These are phyloP conservation scores for Leptoclinus maculatus DNA, from an alignment of 2,797 vertebrate genomes.

Conservation along the genomic window DNA sequence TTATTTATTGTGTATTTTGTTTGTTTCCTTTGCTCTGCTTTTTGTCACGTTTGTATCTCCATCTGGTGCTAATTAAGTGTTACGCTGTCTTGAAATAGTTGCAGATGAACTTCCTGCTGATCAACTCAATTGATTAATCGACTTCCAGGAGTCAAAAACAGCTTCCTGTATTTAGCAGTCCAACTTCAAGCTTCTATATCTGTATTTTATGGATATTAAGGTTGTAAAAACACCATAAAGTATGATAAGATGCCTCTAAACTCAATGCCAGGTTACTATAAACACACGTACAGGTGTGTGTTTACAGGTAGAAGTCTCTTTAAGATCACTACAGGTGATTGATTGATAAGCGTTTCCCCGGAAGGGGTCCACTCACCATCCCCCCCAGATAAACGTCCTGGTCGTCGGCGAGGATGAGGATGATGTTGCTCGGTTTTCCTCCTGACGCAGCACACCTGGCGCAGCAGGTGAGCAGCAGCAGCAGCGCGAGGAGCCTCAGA, in stretches of 20 bases:
- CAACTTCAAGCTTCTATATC: background rate
- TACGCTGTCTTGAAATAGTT: background rate
- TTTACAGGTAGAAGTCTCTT: background rate
- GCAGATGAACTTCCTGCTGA: background rate
- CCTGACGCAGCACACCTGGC: slow-evolving; percentile 69
- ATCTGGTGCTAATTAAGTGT: background rate
- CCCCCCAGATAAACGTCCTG: slow-evolving; percentile 85
- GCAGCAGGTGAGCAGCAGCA: slow-evolving; percentile 72
- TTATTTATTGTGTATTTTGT: no score
- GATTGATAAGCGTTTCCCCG: background rate
- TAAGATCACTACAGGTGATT: background rate
- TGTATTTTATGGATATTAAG: no score
- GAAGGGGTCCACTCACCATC: slow-evolving; percentile 77
- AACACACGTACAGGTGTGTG: background rate
- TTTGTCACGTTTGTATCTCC: no score
- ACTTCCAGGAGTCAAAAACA: background rate
- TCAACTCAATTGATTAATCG: background rate
- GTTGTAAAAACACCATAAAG: background rate
- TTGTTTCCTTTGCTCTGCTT: no score
- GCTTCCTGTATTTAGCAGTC: background rate
- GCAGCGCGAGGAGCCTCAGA: slow-evolving; percentile 27
- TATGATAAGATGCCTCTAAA: background rate
- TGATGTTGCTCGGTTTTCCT: slow-evolving; percentile 76
- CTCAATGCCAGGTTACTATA: background rate
- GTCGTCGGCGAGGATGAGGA: slow-evolving; percentile 86